Evolutionary conservation across 2,113 vertebrate genomes (phyloP).

Genomic region (Prunella fulvescens): DNA sequence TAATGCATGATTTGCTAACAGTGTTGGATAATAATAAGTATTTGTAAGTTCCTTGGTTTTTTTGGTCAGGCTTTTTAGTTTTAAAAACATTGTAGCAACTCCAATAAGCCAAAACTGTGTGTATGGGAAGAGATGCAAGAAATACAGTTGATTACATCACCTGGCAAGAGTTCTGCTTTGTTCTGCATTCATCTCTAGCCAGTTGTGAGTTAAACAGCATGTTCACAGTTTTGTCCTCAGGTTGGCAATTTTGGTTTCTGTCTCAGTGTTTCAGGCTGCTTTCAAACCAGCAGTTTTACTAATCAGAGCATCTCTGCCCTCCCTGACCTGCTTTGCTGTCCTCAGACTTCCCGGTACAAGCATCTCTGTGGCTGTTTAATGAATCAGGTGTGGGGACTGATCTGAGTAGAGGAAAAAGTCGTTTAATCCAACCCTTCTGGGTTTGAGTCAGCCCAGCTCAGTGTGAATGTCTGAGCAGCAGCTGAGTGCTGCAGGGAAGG

Average conservation of each 20-base stretch:
- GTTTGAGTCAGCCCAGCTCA: neutral
- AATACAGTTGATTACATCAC: neutral
- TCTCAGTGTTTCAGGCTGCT: neutral
- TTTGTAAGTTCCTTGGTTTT: neutral
- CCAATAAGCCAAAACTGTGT: neutral
- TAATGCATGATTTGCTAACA: neutral
- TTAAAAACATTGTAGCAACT: neutral
- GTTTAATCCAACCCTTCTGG: neutral
- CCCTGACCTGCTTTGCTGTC: neutral
- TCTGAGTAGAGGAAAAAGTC: neutral
- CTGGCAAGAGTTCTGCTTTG: slow-evolving; percentile 4
- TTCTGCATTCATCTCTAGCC: neutral
- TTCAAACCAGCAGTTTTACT: neutral
- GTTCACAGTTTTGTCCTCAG: neutral
- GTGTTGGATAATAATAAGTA: neutral
- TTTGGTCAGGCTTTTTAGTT: neutral
- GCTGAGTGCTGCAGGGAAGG: neutral
- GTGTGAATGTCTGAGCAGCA: neutral
- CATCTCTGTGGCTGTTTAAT: neutral
- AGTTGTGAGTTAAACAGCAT: neutral
- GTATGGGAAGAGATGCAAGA: neutral
- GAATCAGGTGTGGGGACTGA: neutral
- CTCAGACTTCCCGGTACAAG: neutral
- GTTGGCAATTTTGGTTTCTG: neutral
- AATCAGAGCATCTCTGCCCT: neutral